Evolutionary conservation across 1,140 invertebrate genomes (phyloP), one percentile per base, ranked within the genome.

Genomic region (Capitella teleta): DNA sequence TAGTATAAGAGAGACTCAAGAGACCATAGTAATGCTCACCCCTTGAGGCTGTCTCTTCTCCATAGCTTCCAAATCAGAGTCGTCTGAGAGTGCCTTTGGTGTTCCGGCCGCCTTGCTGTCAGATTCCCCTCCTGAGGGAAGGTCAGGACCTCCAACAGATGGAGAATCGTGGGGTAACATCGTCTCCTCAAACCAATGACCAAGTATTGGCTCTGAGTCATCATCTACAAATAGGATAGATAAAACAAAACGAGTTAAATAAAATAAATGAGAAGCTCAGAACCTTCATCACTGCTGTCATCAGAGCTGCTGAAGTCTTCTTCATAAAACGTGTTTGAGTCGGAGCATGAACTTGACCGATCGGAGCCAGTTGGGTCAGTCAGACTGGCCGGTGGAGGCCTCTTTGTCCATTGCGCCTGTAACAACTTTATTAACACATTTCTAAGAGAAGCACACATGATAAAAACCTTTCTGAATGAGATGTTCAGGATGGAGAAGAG

Each of bases 131-230:
- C 56, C 51, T 18, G 2, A 24, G 53, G 59, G 34, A 51, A 60
- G 40, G 53, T 62, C 34, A 53, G 73, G 52, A n/a, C 59, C 41
- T 4, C 57, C 34, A 16, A 53, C 63, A 56, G 60, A 56, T 21
- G 53, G 49, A 19, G 58, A 46, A 5, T 71, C 70, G 30, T 83
- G 81, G 12, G 85, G 86, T 24, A 84, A 83, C 14, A 92, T 68
- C 0, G 87, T 90, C 67, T 90, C 87, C 66, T 92, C 87, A 73
- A 93, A 90, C 87, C 88, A 92, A 48, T 87, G 78, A 0, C 88
- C 88, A 59, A 93, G 77, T 53, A 93, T 82, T 1, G 87, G 87
- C 69, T 93, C 89, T 70, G 86, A 90, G 71, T 89, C 86, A 72
- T 87, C 86, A 62, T 78, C 76, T 73, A 44, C 18, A 54, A 32